Conservation (phyloP, 2,888 invertebrate genomes). For the Andrena bucephala region DNA sequence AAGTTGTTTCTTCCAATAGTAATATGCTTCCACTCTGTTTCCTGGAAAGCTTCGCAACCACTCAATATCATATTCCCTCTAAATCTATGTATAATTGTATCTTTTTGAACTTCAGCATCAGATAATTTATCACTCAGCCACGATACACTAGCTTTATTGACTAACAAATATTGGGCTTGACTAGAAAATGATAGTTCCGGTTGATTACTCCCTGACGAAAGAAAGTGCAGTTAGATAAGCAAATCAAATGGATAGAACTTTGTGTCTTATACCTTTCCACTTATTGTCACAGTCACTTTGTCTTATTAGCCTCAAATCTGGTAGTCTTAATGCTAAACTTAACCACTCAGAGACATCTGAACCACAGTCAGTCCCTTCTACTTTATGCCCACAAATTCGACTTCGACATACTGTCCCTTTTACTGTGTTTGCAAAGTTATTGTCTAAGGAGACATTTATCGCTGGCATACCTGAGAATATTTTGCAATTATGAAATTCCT, state of each 20-base stretch:
- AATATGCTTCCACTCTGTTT: slow-evolving; percentile 90
- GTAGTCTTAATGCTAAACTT: slow-evolving; percentile 89
- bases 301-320: slow-evolving; percentile 90
- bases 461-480: slow-evolving; percentile 85
- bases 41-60: slow-evolving; percentile 90
- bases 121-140: slow-evolving; percentile 89
- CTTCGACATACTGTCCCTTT: slow-evolving; percentile 88
- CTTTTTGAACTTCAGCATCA: slow-evolving; percentile 85
- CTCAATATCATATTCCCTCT: slow-evolving; percentile 95
- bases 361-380: slow-evolving; percentile 94
- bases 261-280: slow-evolving; percentile 40
- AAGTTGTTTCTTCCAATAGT: slow-evolving; percentile 89
- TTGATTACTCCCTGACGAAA: slow-evolving; percentile 68
- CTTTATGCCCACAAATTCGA: slow-evolving; percentile 94
- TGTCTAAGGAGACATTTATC: slow-evolving; percentile 87
- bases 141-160: slow-evolving; percentile 92
- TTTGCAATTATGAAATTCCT: slow-evolving; percentile 6
- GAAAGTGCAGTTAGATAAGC: slow-evolving; percentile 11
- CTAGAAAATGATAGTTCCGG: slow-evolving; percentile 89
- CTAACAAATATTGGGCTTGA: slow-evolving; percentile 94
- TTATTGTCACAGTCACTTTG: slow-evolving; percentile 84
- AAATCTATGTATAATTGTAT: slow-evolving; percentile 91
- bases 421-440: slow-evolving; percentile 72
- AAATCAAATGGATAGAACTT: slow-evolving; percentile 7
- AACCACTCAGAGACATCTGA: slow-evolving; percentile 93